Conservation (phyloP, 92 coral and sea anemone species). For the Zoanthus gigantus region DNA sequence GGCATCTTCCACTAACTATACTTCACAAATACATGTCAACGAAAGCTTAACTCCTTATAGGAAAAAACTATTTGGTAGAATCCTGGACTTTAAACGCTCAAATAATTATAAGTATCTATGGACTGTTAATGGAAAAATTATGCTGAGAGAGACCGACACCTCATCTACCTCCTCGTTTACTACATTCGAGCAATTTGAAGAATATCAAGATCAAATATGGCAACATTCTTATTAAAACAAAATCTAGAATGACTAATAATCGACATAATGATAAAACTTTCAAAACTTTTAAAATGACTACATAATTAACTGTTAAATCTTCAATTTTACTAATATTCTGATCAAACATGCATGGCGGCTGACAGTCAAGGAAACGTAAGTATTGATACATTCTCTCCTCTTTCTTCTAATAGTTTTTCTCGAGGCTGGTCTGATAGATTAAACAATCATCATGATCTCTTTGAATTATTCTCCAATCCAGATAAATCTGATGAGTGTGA, state of each 20-base stretch:
- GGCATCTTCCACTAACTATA: constrained; percentile 14
- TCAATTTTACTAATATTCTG: neutral
- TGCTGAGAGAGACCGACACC: constrained; percentile 50
- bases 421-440: constrained; percentile 59
- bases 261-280: neutral
- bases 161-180: constrained; percentile 14
- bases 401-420: constrained; percentile 45
- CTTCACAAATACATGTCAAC: constrained; percentile 49
- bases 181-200: constrained; percentile 41
- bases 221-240: neutral
- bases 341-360: constrained; percentile 45
- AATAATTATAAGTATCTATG: constrained; percentile 20
- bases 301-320: neutral
- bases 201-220: constrained; percentile 28
- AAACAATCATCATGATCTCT: constrained; percentile 48
- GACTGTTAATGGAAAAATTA: constrained; percentile 55
- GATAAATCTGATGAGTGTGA: constrained; percentile 44
- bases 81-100: constrained; percentile 34
- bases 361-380: constrained; percentile 45
- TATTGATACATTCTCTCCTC: constrained; percentile 3
- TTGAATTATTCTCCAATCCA: constrained; percentile 45
- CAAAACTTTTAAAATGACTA: neutral
- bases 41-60: constrained; percentile 55
- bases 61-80: constrained; percentile 35
- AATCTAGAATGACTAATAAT: constrained; percentile 14